A percentile compares a stretch with the other conserved stretches of the same genome.
Evolutionary conservation across 2,888 invertebrate species (phyloP).

Genomic region (Ophioninae sp.): DNA sequence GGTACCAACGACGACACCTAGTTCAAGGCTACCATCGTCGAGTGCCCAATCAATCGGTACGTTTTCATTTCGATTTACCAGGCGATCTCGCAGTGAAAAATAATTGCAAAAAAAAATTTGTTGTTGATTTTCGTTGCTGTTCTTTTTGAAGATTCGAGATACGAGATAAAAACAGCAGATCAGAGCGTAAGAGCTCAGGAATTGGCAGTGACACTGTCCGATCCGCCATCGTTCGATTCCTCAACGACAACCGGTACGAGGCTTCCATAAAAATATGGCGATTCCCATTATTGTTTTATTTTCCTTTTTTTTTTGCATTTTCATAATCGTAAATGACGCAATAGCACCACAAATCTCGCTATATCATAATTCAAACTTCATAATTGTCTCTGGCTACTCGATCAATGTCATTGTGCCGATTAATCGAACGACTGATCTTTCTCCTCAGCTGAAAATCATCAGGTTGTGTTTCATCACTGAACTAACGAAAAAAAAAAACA

Average conservation of each 20-base stretch:
- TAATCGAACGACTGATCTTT: conserved; percentile 65
- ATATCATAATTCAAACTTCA: conserved; percentile 26
- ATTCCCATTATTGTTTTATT: conserved; percentile 7
- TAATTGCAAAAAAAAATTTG: neutral
- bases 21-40: conserved; percentile 3
- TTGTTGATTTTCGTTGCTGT: neutral
- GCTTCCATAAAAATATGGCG: conserved; percentile 1
- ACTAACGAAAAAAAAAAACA: conserved; percentile 59
- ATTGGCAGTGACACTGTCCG: conserved; percentile 74
- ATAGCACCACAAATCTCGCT: conserved; percentile 34
- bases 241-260: conserved; percentile 69
- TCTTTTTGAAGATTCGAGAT: conserved; percentile 20
- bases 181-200: conserved; percentile 77
- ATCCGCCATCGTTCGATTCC: conserved; percentile 70
- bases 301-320: conserved; percentile 55
- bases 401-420: conserved; percentile 48
- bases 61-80: neutral
- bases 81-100: neutral
- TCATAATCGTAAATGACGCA: conserved; percentile 58
- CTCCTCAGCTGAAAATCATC: conserved; percentile 63
- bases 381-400: conserved; percentile 63
- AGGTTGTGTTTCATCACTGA: conserved; percentile 64
- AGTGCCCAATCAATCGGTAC: conserved; percentile 53
- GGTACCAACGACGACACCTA: neutral
- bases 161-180: conserved; percentile 67